Base-by-base conservation (phyloP, 2,113 vertebrate species). In the Petrocephalus zakoni region DNA sequence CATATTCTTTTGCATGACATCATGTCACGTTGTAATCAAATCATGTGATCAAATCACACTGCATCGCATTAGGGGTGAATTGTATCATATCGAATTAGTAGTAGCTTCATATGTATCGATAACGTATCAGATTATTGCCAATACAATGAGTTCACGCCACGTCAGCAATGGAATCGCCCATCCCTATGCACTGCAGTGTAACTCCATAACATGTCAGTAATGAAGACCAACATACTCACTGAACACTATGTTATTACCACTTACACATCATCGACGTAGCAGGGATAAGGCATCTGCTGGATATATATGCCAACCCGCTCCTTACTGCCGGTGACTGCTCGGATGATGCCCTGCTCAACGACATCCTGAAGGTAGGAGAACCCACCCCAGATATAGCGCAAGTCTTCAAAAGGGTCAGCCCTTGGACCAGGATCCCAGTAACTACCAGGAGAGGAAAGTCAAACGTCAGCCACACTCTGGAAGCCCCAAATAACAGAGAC, bases 371-470 rank as follows among this genome's bases (percentile, higher is more conserved):
- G 94, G 93, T 99, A 99, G 10, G 96, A 91, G 88, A 99, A 99
- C 29, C 98, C 98, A 0, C 98, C 98, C 98, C 98, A 99, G 29
- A 99, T 92, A 37, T 99, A 99, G 2, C 98, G 97, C 96, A 99
- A 94, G 91, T 99, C 98, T 90, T 99, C 98, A 93, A 99, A 99
- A 0, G 98, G 98, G 92, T 99, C 98, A 1, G 98, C 98, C 19
- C 98, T 96, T 78, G 98, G 98, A 93, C 98, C 98, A 0, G 98
- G 98, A 92, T 99, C 98, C 98, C 98, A 99, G 94, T 99, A 99
- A 87, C 98, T 99, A 91, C 19, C 46, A 34, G 37, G 21, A 88
- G 25, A 25, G 49, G 11, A 55, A 83, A 55, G 49, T 55, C 22
- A 7, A 53, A 53, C n/a, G 4, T n/a, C 22, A 52, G 10, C 10